These are phyloP conservation scores for Brachyptera risi DNA, from an alignment of 2,888 invertebrate species.

Conservation along the genomic window DNA sequence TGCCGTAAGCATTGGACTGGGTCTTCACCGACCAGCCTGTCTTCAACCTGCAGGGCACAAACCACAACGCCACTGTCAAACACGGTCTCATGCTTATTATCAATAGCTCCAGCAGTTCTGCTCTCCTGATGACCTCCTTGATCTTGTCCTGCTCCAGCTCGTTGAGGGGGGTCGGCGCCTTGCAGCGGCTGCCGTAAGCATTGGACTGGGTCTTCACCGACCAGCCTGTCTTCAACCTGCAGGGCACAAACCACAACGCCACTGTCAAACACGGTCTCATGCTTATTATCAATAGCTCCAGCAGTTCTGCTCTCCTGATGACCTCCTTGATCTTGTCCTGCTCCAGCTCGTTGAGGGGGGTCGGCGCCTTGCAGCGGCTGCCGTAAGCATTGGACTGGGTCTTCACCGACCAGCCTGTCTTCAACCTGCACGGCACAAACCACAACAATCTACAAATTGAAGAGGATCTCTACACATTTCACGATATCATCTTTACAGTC, in stretches of 20 bases:
- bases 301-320: slow-evolving; percentile 69
- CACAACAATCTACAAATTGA: too few species aligned
- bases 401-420: slow-evolving; percentile 78
- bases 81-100: too few species aligned
- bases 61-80: neutral
- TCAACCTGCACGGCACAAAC: slow-evolving; percentile 52
- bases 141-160: slow-evolving; percentile 52
- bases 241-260: slow-evolving; percentile 26
- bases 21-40: slow-evolving; percentile 81
- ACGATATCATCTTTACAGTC: too few species aligned
- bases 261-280: too few species aligned
- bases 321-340: slow-evolving; percentile 56
- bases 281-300: too few species aligned
- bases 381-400: slow-evolving; percentile 41
- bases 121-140: slow-evolving; percentile 64
- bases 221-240: slow-evolving; percentile 76
- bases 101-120: slow-evolving; percentile 73
- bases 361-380: slow-evolving; percentile 4
- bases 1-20: slow-evolving; percentile 26
- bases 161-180: slow-evolving; percentile 39
- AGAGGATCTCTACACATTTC: too few species aligned
- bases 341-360: slow-evolving; percentile 47
- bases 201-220: slow-evolving; percentile 58
- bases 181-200: slow-evolving; percentile 5
- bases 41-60: slow-evolving; percentile 54